Conservation (phyloP, 2,888 invertebrate species). For the Bugula neritina region DNA sequence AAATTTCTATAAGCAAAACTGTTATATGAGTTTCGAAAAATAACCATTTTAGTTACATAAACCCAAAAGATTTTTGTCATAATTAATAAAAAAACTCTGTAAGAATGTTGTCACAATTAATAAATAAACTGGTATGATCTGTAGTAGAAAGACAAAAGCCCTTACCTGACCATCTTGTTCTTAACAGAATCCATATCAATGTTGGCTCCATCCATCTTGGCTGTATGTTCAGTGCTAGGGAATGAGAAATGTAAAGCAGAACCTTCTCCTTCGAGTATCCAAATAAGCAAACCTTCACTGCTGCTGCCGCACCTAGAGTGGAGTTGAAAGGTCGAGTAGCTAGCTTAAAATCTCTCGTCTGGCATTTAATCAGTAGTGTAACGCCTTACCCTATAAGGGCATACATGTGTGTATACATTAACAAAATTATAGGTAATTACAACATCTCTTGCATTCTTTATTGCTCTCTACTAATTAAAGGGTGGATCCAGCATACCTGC, state of each 20-base stretch:
- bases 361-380: constrained; percentile 1
- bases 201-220: constrained; percentile 25
- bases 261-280: background rate
- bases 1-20: too few species aligned
- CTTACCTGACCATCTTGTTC: constrained; percentile 22
- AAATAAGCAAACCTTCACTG: background rate
- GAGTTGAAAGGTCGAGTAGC: constrained; percentile 14
- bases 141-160: too few species aligned
- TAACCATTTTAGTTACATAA: too few species aligned
- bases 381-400: constrained; percentile 23
- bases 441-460: background rate
- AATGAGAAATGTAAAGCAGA: background rate
- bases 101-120: too few species aligned
- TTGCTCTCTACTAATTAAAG: background rate
- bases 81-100: too few species aligned
- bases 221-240: background rate
- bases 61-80: too few species aligned
- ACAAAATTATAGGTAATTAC: background rate
- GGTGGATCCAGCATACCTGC: background rate
- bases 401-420: background rate
- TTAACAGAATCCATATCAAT: constrained; percentile 26
- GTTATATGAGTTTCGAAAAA: too few species aligned
- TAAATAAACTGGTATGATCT: too few species aligned
- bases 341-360: background rate
- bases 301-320: background rate